Evolutionary conservation across 2,888 invertebrate genomes (phyloP).

Genomic region (Pardosa pseudoannulata): DNA sequence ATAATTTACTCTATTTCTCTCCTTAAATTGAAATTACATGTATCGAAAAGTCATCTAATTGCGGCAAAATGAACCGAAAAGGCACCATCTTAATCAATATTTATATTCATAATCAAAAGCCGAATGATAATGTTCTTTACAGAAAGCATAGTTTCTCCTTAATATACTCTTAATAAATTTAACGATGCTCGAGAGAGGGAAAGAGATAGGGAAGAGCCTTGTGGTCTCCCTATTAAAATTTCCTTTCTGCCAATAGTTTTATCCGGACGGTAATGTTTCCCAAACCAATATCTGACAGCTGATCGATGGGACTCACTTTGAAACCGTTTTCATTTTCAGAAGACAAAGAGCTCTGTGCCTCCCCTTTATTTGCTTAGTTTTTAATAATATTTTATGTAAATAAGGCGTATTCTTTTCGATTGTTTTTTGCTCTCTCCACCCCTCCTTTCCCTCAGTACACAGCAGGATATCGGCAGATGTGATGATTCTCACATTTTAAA

Average conservation of each 20-base stretch:
- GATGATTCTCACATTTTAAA: background rate
- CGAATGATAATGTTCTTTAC: too few species aligned
- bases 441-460: background rate
- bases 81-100: too few species aligned
- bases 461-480: background rate
- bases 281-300: background rate
- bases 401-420: background rate
- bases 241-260: background rate
- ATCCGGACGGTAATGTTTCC: background rate
- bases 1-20: too few species aligned
- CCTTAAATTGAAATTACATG: too few species aligned
- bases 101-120: too few species aligned
- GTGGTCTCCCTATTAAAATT: background rate
- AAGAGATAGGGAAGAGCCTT: too few species aligned
- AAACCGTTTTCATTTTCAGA: background rate
- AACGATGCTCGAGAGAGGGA: too few species aligned
- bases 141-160: too few species aligned
- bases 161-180: too few species aligned
- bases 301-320: background rate
- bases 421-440: background rate
- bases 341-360: background rate
- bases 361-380: background rate
- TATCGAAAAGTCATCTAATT: too few species aligned
- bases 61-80: too few species aligned
- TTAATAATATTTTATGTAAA: conserved; percentile 5